Evolutionary conservation across 1,140 invertebrate genomes (phyloP).

Genomic region (Halesus radiatus): DNA sequence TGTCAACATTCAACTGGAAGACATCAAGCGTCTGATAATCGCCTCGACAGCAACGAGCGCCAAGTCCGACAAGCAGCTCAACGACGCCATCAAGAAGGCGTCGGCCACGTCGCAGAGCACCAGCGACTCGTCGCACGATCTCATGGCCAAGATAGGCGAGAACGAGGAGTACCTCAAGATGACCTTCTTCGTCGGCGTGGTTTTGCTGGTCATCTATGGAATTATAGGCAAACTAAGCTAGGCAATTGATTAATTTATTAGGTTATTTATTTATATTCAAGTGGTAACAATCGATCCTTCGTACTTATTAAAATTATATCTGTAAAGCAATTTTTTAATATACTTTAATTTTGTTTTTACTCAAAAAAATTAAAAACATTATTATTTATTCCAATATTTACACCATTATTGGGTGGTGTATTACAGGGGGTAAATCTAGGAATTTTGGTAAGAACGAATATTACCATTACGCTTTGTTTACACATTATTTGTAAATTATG

Average conservation of each 20-base stretch:
- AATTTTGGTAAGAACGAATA: too few species aligned
- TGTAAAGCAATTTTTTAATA: not conserved
- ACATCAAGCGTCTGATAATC: conserved; percentile 47
- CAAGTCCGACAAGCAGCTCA: conserved; percentile 28
- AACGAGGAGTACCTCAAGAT: conserved; percentile 38
- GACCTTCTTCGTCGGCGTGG: conserved; percentile 29
- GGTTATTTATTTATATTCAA: too few species aligned
- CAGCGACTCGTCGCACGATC: not conserved
- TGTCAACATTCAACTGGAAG: conserved; percentile 44
- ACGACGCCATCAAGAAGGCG: conserved; percentile 34
- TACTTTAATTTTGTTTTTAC: too few species aligned
- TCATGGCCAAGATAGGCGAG: not conserved
- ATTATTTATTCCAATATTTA: too few species aligned
- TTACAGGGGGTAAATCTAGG: too few species aligned
- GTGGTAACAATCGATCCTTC: too few species aligned
- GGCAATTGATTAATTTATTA: not conserved
- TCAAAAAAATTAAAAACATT: too few species aligned
- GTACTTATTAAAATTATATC: not conserved
- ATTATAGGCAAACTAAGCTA: conserved; percentile 39
- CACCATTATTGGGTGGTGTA: too few species aligned
- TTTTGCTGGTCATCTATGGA: conserved; percentile 14
- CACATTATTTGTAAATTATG: too few species aligned
- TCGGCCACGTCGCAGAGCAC: not conserved
- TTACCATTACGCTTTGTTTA: too few species aligned
- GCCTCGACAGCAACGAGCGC: conserved; percentile 24